Evolutionary conservation across 2,888 invertebrate genomes (phyloP), one percentile per base, ranked within the genome.

Genomic region (Macrophya alboannulata): DNA sequence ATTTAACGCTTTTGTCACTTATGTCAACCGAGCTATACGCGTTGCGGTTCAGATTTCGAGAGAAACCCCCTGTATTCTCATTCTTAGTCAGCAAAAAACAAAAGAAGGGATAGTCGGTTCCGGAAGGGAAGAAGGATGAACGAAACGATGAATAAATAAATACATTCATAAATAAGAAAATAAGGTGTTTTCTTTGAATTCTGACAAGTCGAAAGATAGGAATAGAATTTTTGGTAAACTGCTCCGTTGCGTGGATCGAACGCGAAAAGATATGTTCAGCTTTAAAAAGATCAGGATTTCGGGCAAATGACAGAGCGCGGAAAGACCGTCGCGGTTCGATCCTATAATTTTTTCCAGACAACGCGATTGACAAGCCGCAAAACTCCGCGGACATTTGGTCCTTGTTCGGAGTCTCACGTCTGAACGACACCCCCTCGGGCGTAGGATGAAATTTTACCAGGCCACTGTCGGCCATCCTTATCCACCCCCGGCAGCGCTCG

Each of bases 1-100:
- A 81, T 81, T 62, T 62, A 81, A 81, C 59, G 59, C 40, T 43
- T 81, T 81, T 43, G 59, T 81, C 81, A 43, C 62, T 81, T 81
- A 81, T 81, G 62, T 81, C 81, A 81, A 40, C 37, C 12, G 25
- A 62, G 43, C 62, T 43, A 81, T 45, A 81, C 43, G 21, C 43
- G 45, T 10, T 25, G 17, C 21, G 55, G 55, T 74, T 45, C 74
- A 74, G 74, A 74, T 45, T 74, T 74, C 45, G 10, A 25, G 43
- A 74, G 45, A 48, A n/a, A n/a, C n/a, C n/a, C 45, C 55, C 77
- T 9, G 31, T 17, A 37, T 48, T 77, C 77, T 77, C n/a, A 45
- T 31, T 51, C 12, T 8, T 31, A 77, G 77, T 77, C 51, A 25
- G 31, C 76, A 9, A 17, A 37, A 31, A 43, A 45, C 21, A 21